Base-by-base conservation (phyloP, 2,113 vertebrate species). In the Psophia crepitans region DNA sequence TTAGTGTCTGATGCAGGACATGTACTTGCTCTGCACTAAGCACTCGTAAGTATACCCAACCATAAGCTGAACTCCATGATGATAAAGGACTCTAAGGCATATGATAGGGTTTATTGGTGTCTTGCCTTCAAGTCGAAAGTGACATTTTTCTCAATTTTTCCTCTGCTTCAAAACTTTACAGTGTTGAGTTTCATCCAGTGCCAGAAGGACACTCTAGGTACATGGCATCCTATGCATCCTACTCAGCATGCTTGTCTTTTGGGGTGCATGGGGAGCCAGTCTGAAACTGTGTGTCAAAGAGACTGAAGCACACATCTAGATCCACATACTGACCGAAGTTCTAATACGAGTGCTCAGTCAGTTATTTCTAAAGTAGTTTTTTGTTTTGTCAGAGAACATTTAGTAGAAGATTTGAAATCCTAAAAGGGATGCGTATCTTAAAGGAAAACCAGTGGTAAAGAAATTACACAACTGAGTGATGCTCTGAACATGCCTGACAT, bases 1-100 rank as follows among this genome's bases (percentile, higher is more conserved):
- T 44, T 66, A 61, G 39, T 80, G 54, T n/a, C 23, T 48, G 37
- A 21, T 89, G 28, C 32, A 82, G 23, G 54, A 48, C 12, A 6
- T 48, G 30, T 61, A 39, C 24, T 89, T 61, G 28, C 22, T 41
- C n/a, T 56, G n/a, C 3, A 1, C 54, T 48, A 51, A 57, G 37
- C 0, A 0, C 61, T 27, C 58, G 11, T n/a, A n/a, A 73, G 58
- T 41, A 14, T 37, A 54, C 28, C 11, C 16, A n/a, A 4, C 30
- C 5, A 4, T 48, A 37, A 91, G 63, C 35, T 61, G 46, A 14
- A 56, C 48, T 60, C 88, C 21, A 27, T 46, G 12, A 41, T 73
- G 19, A 13, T 43, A 35, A 35, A 48, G 18, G 24, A 4, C 27
- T 73, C 21, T 37, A 39, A 88, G 39, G 28, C 2, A 6, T 66